Base-by-base conservation (phyloP, 1,140 invertebrate species). In the Drosophila yakuba region DNA sequence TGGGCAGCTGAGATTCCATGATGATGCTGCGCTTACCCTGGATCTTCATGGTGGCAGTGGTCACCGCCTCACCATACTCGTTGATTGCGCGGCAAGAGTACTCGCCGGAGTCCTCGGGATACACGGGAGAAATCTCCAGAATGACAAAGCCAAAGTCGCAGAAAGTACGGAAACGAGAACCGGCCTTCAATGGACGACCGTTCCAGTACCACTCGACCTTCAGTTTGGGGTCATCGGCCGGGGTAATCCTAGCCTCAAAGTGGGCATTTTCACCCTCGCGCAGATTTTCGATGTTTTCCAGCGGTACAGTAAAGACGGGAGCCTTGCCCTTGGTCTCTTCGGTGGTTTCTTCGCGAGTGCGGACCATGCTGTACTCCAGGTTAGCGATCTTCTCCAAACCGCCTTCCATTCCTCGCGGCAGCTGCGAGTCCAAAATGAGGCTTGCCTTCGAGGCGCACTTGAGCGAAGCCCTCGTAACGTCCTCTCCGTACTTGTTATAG, bases 151-250 rank as follows among this genome's bases (percentile, higher is more conserved):
- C 98, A 93, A 98, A 98, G 92, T 98, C 97, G 90, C 97, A 97
- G 95, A 98, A 98, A 50, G 97, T 98, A 52, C 97, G 95, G 93
- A 98, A 98, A 74, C 98, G 94, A 14, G 97, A 97, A 54, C 97
- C 97, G 39, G 97, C 97, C 93, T 95, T 96, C 44, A 98, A 93
- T 25, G 97, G 96, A 93, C 97, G 97, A 56, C 97, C 97, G 93
- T 98, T 98, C 96, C 97, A 97, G 93, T 97, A 98, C 97, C 97
- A 98, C 94, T 98, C 97, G 28, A 99, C 97, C 93, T 97, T 98
- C 68, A 99, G 94, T 90, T 97, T 97, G 28, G 98, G 97, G 94
- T 99, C 98, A 91, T 98, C 97, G 11, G 97, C 97, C 15, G 98
- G 98, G 39, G 95, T 97, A 14, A 99, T 94, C 72, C 97, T 95